phyloP scores from a whole-genome alignment of 2,113 vertebrate species.

The Promerops cafer region DNA sequence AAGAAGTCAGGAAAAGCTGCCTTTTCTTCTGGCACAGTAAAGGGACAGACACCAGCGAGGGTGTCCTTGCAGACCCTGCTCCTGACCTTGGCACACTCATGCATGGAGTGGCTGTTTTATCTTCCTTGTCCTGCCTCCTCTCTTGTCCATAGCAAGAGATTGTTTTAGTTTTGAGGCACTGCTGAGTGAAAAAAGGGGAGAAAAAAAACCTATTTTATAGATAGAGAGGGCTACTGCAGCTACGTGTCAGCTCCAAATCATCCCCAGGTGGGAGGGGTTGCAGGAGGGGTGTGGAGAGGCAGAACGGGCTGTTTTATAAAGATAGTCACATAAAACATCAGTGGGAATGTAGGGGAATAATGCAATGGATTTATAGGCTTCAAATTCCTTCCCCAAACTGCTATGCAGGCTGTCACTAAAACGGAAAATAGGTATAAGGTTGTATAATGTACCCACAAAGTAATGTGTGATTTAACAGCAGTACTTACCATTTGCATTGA shows the following conservation, averaged over 20 bases:
- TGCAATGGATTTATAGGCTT: background rate
- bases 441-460: background rate
- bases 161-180: background rate
- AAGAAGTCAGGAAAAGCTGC: background rate
- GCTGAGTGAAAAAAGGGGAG: background rate
- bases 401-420: background rate
- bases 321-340: background rate
- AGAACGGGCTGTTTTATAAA: background rate
- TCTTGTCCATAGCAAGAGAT: background rate
- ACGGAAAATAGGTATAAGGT: background rate
- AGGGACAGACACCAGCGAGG: background rate
- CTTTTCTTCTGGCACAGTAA: background rate
- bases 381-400: background rate
- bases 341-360: background rate
- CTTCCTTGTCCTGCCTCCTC: background rate
- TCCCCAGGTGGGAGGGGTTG: background rate
- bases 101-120: background rate
- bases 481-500: background rate
- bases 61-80: background rate
- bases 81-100: background rate
- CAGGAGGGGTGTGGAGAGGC: background rate
- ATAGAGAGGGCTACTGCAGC: background rate
- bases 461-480: background rate
- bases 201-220: background rate
- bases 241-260: background rate